Evolutionary conservation across 1,140 invertebrate genomes (phyloP).

Genomic region (Maniola jurtina): DNA sequence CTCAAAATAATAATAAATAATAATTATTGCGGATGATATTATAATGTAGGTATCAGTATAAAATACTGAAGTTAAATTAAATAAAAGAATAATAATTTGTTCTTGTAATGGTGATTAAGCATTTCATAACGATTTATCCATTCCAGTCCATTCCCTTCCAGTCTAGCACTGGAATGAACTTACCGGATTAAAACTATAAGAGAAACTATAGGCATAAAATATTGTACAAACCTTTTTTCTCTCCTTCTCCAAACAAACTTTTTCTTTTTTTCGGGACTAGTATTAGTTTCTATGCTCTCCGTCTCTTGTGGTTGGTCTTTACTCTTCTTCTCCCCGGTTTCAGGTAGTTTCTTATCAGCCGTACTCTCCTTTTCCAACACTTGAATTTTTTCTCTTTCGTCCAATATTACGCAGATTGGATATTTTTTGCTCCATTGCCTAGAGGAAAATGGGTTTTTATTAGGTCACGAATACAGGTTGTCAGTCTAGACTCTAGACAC

Average conservation of each 20-base stretch:
- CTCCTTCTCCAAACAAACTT: conserved; percentile 67
- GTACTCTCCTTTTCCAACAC: conserved; percentile 63
- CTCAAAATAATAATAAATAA: too few species aligned
- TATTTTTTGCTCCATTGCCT: conserved; percentile 96
- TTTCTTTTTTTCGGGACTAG: conserved; percentile 68
- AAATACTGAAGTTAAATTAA: too few species aligned
- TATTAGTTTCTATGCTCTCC: conserved; percentile 59
- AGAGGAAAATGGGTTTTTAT: conserved; percentile 37
- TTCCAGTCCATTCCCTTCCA: too few species aligned
- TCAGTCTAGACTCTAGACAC: conserved; percentile 23
- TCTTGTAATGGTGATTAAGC: too few species aligned
- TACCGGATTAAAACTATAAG: too few species aligned
- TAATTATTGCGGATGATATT: too few species aligned
- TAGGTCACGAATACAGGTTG: conserved; percentile 24
- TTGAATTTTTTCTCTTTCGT: conserved; percentile 72
- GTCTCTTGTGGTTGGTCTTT: conserved; percentile 51
- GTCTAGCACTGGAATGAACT: too few species aligned
- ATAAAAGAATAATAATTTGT: too few species aligned
- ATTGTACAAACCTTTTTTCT: conserved; percentile 56
- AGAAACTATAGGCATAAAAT: too few species aligned
- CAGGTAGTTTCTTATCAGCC: conserved; percentile 43
- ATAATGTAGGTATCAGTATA: too few species aligned
- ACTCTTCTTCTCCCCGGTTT: conserved; percentile 51
- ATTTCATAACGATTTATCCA: too few species aligned
- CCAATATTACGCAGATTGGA: conserved; percentile 87